phyloP scores from a whole-genome alignment of 2,888 invertebrate genomes.

The Lithophane semibrunnea region DNA sequence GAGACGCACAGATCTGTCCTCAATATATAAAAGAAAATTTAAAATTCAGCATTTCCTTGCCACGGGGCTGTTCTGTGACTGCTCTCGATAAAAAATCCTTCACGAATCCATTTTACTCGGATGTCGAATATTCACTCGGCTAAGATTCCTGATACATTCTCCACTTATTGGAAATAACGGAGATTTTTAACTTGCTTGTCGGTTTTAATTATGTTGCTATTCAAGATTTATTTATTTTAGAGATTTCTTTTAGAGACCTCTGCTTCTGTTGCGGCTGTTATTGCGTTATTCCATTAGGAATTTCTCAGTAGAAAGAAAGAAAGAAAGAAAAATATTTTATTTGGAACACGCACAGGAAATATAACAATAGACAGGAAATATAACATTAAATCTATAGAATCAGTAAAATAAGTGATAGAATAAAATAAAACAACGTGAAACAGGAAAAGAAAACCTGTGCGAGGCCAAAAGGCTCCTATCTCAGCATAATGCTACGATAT shows the following conservation, averaged over 20 bases:
- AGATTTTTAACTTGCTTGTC: not conserved
- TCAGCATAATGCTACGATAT: too few relatives aligned
- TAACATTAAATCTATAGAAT: too few relatives aligned
- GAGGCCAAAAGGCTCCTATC: too few relatives aligned
- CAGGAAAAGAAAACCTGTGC: too few relatives aligned
- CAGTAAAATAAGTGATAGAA: too few relatives aligned
- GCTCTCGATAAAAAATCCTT: constrained; percentile 20
- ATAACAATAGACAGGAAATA: too few relatives aligned
- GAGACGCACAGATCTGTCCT: constrained; percentile 1
- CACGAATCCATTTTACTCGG: constrained; percentile 21
- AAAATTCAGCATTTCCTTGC: constrained; percentile 33
- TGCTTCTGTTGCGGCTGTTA: not conserved
- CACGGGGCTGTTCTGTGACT: constrained; percentile 12
- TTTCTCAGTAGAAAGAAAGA: not conserved
- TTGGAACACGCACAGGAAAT: too few relatives aligned
- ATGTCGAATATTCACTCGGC: constrained; percentile 10
- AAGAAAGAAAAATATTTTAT: too few relatives aligned
- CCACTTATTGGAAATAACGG: not conserved
- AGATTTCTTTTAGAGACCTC: not conserved
- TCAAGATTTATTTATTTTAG: not conserved
- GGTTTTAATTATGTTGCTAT: not conserved
- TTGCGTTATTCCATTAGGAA: not conserved
- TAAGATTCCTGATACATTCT: not conserved
- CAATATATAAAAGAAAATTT: constrained; percentile 45
- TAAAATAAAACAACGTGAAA: too few relatives aligned